Conservation (phyloP, 2,888 invertebrate species). For the Lamellibrachia satsuma region DNA sequence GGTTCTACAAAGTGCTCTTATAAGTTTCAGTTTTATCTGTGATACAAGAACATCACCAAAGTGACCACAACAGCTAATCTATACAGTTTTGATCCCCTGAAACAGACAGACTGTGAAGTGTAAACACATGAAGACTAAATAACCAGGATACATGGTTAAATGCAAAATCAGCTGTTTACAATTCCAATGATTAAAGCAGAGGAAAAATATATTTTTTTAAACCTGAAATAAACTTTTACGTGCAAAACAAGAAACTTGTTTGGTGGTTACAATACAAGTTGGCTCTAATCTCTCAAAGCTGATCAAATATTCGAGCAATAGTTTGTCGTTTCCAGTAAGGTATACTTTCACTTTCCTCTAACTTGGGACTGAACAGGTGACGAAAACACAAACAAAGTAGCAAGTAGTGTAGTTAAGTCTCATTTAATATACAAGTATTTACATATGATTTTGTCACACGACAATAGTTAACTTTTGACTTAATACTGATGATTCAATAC, state of each 20-base stretch:
- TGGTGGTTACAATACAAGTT: too few relatives aligned
- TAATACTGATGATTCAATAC: background rate
- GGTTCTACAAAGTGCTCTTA: too few relatives aligned
- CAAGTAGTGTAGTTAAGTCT: background rate
- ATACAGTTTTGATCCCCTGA: background rate
- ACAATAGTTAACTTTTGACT: background rate
- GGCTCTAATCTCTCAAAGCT: too few relatives aligned
- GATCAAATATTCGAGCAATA: background rate
- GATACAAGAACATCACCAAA: background rate
- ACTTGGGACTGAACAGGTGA: too few relatives aligned
- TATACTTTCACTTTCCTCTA: background rate
- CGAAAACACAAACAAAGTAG: background rate
- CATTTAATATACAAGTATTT: constrained; percentile 13
- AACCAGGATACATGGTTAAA: background rate
- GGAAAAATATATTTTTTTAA: too few relatives aligned
- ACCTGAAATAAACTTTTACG: too few relatives aligned
- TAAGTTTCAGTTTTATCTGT: background rate
- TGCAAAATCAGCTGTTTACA: background rate
- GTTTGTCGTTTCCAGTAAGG: background rate
- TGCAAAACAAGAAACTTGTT: too few relatives aligned
- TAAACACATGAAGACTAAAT: background rate
- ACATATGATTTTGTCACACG: background rate
- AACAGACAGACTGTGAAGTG: background rate
- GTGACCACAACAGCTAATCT: background rate
- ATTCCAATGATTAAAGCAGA: background rate